Evolutionary conservation across 1,140 invertebrate species (phyloP).

Genomic region (Drosophila insularis): DNA sequence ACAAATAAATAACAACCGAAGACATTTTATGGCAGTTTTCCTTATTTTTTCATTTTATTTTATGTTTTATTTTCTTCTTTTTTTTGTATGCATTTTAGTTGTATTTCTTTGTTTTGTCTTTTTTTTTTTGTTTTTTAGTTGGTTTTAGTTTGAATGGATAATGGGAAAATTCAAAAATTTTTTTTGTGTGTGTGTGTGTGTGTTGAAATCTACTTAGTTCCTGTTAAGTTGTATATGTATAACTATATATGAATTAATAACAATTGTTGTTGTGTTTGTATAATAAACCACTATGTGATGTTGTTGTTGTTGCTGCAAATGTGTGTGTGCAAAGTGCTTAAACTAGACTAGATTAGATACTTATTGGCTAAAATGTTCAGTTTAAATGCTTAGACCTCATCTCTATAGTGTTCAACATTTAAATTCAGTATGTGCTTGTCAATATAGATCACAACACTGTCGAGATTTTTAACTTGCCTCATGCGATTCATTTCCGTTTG

Average conservation of each 20-base stretch:
- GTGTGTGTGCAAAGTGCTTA: constrained; percentile 54
- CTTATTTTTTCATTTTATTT: constrained; percentile 18
- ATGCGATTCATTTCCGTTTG: constrained; percentile 6
- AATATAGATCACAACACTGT: constrained; percentile 77
- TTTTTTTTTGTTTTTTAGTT: neutral
- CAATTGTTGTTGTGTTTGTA: constrained; percentile 49
- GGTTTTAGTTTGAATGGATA: neutral
- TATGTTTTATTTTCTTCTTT: neutral
- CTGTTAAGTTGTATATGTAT: constrained; percentile 9
- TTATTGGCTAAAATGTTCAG: neutral
- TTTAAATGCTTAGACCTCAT: constrained; percentile 51
- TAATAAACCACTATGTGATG: constrained; percentile 69
- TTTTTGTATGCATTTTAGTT: too few species aligned
- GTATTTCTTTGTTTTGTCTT: neutral
- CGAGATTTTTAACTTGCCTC: constrained; percentile 59
- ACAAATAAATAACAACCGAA: constrained; percentile 27
- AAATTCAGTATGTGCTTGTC: constrained; percentile 73
- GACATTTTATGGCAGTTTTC: constrained; percentile 68
- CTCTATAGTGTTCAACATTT: constrained; percentile 51
- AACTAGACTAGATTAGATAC: constrained; percentile 5
- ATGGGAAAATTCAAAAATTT: constrained; percentile 5
- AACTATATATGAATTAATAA: constrained; percentile 57
- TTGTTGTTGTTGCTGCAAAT: constrained; percentile 23
- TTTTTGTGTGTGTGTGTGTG: neutral
- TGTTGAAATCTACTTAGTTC: constrained; percentile 51